phyloP scores from a whole-genome alignment of 1,140 invertebrate genomes.

The Danaus melanippus region DNA sequence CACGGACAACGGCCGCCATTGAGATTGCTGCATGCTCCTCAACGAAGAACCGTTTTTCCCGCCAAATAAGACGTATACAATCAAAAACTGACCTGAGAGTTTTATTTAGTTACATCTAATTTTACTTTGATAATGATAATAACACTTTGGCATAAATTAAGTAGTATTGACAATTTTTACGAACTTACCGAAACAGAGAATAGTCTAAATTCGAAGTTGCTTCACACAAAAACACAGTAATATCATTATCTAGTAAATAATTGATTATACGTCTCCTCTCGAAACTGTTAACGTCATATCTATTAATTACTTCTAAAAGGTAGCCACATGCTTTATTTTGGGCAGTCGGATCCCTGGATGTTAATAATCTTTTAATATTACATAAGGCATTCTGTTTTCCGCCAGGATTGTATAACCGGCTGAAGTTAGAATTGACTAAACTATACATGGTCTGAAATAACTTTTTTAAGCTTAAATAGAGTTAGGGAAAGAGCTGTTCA shows the following conservation, averaged over 20 bases:
- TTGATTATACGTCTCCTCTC: conserved; percentile 42
- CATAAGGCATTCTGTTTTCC: conserved; percentile 52
- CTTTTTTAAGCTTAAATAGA: too few relatives aligned
- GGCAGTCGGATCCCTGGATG: conserved; percentile 43
- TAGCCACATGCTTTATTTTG: conserved; percentile 59
- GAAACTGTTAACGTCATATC: conserved; percentile 39
- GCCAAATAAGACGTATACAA: conserved; percentile 50
- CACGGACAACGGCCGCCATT: conserved; percentile 40
- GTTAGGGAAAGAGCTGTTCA: too few relatives aligned
- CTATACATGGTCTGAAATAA: conserved; percentile 33
- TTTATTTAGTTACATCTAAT: conserved; percentile 1
- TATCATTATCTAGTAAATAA: conserved; percentile 60
- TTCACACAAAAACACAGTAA: conserved; percentile 58
- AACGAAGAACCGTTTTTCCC: conserved; percentile 35
- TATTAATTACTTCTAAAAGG: conserved; percentile 48
- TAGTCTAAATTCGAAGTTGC: conserved; percentile 59
- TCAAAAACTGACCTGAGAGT: conserved; percentile 33
- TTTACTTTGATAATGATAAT: neutral
- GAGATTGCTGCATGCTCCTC: conserved; percentile 51
- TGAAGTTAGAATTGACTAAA: conserved; percentile 52
- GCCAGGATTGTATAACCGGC: conserved; percentile 56
- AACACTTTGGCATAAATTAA: neutral
- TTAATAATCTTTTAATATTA: conserved; percentile 55
- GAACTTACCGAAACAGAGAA: conserved; percentile 47
- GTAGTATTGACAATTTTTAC: neutral